phyloP scores from a whole-genome alignment of 2,797 vertebrate genomes.

The Psittacula echo region DNA sequence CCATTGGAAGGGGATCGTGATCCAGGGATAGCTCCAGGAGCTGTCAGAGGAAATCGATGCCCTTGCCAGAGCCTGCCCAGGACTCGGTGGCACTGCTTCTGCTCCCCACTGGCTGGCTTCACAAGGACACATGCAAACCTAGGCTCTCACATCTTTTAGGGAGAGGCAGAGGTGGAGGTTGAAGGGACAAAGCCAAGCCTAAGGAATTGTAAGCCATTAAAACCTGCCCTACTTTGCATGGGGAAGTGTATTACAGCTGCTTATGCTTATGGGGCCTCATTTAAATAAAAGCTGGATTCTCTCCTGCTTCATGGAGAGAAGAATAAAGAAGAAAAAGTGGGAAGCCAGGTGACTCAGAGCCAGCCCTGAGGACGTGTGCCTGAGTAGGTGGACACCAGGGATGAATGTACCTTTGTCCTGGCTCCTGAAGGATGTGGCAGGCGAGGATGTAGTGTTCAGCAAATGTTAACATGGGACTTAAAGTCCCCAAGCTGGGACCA shows the following conservation, averaged over 20 bases:
- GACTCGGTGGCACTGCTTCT: background rate
- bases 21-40: background rate
- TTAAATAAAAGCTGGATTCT: conserved; percentile 23
- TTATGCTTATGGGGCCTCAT: background rate
- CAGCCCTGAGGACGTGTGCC: background rate
- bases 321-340: conserved; percentile 21
- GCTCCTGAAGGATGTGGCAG: background rate
- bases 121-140: accelerated
- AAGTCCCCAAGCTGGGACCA: background rate
- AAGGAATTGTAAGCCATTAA: background rate
- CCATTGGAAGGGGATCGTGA: background rate
- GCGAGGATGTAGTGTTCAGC: background rate
- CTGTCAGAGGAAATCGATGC: background rate
- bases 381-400: conserved; percentile 7
- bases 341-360: conserved; percentile 30
- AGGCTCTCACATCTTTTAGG: background rate
- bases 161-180: background rate
- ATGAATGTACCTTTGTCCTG: background rate
- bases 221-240: background rate
- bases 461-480: background rate
- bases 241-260: background rate
- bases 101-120: background rate
- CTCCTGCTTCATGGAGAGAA: conserved; percentile 4
- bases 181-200: background rate
- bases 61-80: background rate